phyloP scores from a whole-genome alignment of 23 tunicate species.

The Trididemnum nubilum region DNA sequence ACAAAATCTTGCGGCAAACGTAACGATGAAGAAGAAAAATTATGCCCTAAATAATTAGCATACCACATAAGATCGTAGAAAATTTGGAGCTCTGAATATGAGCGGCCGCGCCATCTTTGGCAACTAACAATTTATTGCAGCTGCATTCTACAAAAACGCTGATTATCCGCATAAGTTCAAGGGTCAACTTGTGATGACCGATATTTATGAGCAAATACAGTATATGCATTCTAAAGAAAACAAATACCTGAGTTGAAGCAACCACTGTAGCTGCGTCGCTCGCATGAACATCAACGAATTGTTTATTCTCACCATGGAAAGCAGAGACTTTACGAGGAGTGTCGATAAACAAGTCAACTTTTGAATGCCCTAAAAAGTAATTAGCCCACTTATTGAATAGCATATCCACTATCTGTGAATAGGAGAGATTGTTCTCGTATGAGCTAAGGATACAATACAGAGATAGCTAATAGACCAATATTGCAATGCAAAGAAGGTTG shows the following conservation, averaged over 20 bases:
- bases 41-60: constrained; percentile 48
- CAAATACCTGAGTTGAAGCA: constrained; percentile 54
- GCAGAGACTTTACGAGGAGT: constrained; percentile 80
- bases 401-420: too few species aligned
- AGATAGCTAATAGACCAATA: too few species aligned
- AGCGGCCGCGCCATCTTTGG: too few species aligned
- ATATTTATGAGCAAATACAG: not conserved
- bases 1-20: constrained; percentile 66
- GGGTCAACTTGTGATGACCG: not conserved
- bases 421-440: too few species aligned
- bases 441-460: too few species aligned
- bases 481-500: too few species aligned
- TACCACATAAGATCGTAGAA: too few species aligned
- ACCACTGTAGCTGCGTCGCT: constrained; percentile 83
- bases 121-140: too few species aligned
- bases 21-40: constrained; percentile 58
- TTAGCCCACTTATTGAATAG: too few species aligned
- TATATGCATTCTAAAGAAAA: not conserved
- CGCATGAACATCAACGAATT: constrained; percentile 52
- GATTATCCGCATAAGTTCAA: not conserved
- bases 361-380: constrained; percentile 86
- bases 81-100: too few species aligned
- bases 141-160: too few species aligned
- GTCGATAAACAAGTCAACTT: constrained; percentile 50
- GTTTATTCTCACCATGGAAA: constrained; percentile 49